phyloP scores from a whole-genome alignment of 2,797 vertebrate genomes.

The Enteromius trimaculatus region DNA sequence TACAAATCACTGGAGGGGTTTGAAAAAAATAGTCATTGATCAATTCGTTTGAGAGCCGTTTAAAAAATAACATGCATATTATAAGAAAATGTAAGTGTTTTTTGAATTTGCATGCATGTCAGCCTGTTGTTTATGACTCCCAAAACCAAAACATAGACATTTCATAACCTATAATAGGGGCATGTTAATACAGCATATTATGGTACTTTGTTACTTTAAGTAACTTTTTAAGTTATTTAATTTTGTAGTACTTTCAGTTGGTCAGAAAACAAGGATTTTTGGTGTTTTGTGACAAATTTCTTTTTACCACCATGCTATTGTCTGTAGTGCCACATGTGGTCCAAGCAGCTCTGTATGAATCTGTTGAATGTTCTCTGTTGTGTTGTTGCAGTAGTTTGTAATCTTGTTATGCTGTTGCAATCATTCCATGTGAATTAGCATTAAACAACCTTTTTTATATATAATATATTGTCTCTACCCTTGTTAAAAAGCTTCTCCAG shows the following conservation, averaged over 20 bases:
- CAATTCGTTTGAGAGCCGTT: too few species aligned
- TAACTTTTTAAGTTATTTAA: background rate
- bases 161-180: too few species aligned
- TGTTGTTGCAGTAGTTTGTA: background rate
- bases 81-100: too few species aligned
- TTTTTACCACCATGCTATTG: background rate
- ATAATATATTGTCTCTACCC: background rate
- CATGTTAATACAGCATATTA: background rate
- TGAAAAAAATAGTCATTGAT: too few species aligned
- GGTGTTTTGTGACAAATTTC: background rate
- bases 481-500: background rate
- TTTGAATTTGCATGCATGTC: too few species aligned
- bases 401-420: slow-evolving; percentile 4
- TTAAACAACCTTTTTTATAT: background rate
- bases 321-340: background rate
- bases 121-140: too few species aligned
- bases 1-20: too few species aligned
- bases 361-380: slow-evolving; percentile 4
- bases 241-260: background rate
- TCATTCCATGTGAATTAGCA: background rate
- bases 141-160: too few species aligned
- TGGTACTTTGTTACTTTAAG: background rate
- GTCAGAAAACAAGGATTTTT: slow-evolving; percentile 5
- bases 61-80: too few species aligned
- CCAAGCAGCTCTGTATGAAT: background rate